Evolutionary conservation across 2,797 vertebrate species (phyloP), one percentile per base, ranked within the genome.

Genomic region (Cetoscarus ocellatus): DNA sequence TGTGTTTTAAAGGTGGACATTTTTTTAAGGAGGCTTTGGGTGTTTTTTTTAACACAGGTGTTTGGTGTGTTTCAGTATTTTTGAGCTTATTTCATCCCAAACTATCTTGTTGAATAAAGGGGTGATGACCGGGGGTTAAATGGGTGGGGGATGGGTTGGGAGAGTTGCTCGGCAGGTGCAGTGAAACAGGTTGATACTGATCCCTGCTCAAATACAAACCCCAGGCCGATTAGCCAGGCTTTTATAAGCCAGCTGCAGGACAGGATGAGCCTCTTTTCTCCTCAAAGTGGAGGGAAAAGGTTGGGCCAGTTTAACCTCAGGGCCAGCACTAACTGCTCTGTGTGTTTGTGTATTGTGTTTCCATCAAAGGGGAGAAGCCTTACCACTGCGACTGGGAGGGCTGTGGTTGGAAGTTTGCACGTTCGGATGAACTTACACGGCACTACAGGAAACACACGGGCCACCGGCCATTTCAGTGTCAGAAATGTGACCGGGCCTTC

Each of bases 351-450:
- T 80, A 61, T 88, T 90, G 80, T 93, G 71, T 87, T 86, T 77
- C 67, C 71, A 78, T 82, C 80, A 80, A 67, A 96, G 95, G 95
- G 78, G 95, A 96, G 88, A 96, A 96, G 93, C 95, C 95, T 40
- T 96, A 96, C 91, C 95, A 95, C 90, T 96, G 95, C 73, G 95
- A 96, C 88, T 96, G 95, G 95, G 95, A 96, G 74, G 95, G 95
- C 71, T 96, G 95, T 10, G 95, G 95, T 68, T 96, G 95, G 95
- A 96, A 96, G 88, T 96, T 96, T 73, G 95, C 95, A 68, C 95
- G 95, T 79, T 96, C 95, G 0, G 95, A 96, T 54, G 95, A 96
- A 85, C 93, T 96, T 64, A 96, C 95, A 14, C 92, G 95, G 68
- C 95, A 96, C 87, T 96, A 95, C 91, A 88, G 95, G 88, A 96